Percentiles rank a stretch among this genome's conserved stretches.
Conservation (phyloP, 2,113 vertebrate genomes). For the Leptobrachium ailaonicum region DNA sequence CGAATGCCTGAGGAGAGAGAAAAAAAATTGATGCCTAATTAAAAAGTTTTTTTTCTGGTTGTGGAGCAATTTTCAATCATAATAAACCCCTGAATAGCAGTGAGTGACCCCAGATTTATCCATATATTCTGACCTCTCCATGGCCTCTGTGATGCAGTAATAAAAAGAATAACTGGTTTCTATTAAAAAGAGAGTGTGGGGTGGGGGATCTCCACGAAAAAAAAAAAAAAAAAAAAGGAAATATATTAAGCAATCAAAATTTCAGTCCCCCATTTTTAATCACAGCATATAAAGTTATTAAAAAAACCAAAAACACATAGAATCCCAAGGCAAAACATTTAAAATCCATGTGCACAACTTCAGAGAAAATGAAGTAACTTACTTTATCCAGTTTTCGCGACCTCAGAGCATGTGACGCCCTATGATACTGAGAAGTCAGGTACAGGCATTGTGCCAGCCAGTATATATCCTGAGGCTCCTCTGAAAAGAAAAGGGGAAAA, state of each 20-base stretch:
- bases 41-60: too few relatives aligned
- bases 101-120: too few relatives aligned
- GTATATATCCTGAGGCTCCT: slow-evolving; percentile 96
- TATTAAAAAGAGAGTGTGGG: too few relatives aligned
- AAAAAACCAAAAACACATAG: not conserved
- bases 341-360: too few relatives aligned
- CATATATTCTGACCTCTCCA: too few relatives aligned
- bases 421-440: slow-evolving; percentile 94
- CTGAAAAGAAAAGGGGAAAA: slow-evolving; percentile 60
- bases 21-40: slow-evolving; percentile 38
- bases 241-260: not conserved
- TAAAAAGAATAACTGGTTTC: too few relatives aligned
- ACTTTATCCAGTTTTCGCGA: slow-evolving; percentile 95
- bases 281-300: not conserved
- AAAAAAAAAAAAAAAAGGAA: not conserved
- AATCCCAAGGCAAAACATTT: too few relatives aligned
- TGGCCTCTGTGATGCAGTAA: too few relatives aligned
- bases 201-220: not conserved
- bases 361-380: slow-evolving; percentile 34
- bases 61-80: too few relatives aligned
- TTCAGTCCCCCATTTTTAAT: too few relatives aligned
- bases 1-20: slow-evolving; percentile 76
- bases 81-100: too few relatives aligned
- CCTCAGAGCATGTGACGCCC: slow-evolving; percentile 93
- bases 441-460: slow-evolving; percentile 98